Evolutionary conservation across 1,140 invertebrate species (phyloP).

Genomic region (Tetramorium alpestre): DNA sequence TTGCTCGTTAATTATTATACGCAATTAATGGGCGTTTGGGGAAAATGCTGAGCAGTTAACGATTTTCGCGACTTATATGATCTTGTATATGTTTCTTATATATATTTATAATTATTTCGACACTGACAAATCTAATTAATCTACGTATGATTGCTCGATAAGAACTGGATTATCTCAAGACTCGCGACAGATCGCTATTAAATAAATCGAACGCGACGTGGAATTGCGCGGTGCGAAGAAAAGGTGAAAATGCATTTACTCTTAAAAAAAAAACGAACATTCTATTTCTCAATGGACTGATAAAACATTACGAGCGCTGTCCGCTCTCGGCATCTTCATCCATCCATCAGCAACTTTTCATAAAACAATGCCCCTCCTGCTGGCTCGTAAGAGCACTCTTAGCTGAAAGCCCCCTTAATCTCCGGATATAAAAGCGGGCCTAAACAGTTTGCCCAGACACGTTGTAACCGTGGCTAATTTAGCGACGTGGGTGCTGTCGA

Average conservation of each 20-base stretch:
- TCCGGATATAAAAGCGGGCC: slow-evolving; percentile 60
- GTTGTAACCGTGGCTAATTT: slow-evolving; percentile 72
- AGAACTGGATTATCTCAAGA: slow-evolving; percentile 5
- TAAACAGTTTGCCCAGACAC: slow-evolving; percentile 67
- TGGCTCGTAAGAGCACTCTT: background rate
- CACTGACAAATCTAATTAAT: background rate
- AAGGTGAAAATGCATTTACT: slow-evolving; percentile 12
- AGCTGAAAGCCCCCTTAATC: slow-evolving; percentile 69
- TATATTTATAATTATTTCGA: background rate
- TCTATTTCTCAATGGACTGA: slow-evolving; percentile 9
- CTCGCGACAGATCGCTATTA: background rate
- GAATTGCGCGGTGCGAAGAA: background rate
- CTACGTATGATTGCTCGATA: background rate
- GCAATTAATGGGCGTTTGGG: slow-evolving; percentile 35
- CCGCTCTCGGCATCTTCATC: slow-evolving; percentile 5
- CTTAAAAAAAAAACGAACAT: slow-evolving; percentile 26
- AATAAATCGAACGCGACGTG: slow-evolving; percentile 15
- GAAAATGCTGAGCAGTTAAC: slow-evolving; percentile 12
- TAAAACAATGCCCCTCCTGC: slow-evolving; percentile 54
- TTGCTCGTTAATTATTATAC: slow-evolving; percentile 40
- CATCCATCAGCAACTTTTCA: slow-evolving; percentile 64
- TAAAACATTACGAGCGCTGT: slow-evolving; percentile 30
- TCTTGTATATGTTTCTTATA: background rate
- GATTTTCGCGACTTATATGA: background rate
- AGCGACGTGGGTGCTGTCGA: slow-evolving; percentile 34